A percentile compares a stretch with the other conserved stretches of the same genome.
Evolutionary conservation across 1,140 invertebrate genomes (phyloP).

Genomic region (Teleopsis dalmanni): DNA sequence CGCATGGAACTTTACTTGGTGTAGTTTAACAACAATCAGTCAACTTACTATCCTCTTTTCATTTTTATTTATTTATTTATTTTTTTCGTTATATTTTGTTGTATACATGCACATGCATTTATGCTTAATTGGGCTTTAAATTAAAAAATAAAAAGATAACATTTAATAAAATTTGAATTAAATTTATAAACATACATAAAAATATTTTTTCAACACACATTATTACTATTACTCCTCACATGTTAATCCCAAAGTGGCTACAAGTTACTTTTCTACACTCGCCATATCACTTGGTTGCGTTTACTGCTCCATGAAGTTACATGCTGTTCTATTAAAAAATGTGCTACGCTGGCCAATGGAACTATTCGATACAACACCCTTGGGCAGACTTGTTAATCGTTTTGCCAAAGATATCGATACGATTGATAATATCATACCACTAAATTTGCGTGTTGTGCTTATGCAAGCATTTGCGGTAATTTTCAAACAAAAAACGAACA

Average conservation of each 20-base stretch:
- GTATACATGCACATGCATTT: too few relatives aligned
- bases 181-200: too few relatives aligned
- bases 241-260: constrained; percentile 27
- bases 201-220: too few relatives aligned
- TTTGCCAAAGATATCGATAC: constrained; percentile 68
- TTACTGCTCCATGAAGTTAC: constrained; percentile 45
- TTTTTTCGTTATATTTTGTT: too few relatives aligned
- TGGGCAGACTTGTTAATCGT: constrained; percentile 66
- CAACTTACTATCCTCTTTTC: too few relatives aligned
- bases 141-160: too few relatives aligned
- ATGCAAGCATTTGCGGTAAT: constrained; percentile 36
- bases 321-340: constrained; percentile 53
- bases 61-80: too few relatives aligned
- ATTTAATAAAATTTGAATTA: too few relatives aligned
- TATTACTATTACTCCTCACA: too few relatives aligned
- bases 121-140: too few relatives aligned
- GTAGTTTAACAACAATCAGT: too few relatives aligned
- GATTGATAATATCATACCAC: constrained; percentile 52
- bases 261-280: constrained; percentile 33
- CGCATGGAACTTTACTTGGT: too few relatives aligned
- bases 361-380: constrained; percentile 73
- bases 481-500: not conserved
- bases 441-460: constrained; percentile 43
- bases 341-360: constrained; percentile 60
- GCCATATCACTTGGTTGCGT: constrained; percentile 43